phyloP scores from a whole-genome alignment of 1,140 invertebrate species.

The Zaprionus ghesquierei region DNA sequence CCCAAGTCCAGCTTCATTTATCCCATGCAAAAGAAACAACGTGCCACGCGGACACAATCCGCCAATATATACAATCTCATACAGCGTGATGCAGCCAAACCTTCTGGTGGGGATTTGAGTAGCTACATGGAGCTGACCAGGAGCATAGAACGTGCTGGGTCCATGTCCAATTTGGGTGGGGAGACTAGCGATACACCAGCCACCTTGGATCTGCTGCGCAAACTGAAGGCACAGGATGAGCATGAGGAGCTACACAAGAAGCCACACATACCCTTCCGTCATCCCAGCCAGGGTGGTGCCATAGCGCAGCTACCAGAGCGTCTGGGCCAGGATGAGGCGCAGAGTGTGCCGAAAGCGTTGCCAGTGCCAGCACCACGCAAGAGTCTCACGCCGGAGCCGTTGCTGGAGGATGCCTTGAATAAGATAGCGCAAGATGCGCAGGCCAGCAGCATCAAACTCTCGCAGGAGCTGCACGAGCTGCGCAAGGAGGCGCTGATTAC shows the following conservation, averaged over 20 bases:
- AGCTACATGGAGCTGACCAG: slow-evolving; percentile 72
- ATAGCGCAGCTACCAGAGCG: slow-evolving; percentile 72
- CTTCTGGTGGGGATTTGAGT: slow-evolving; percentile 76
- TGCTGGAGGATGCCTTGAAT: slow-evolving; percentile 84
- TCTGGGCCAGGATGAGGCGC: slow-evolving; percentile 37
- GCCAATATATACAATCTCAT: slow-evolving; percentile 91
- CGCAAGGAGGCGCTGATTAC: slow-evolving; percentile 77
- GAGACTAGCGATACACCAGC: slow-evolving; percentile 61
- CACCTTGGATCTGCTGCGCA: slow-evolving; percentile 67
- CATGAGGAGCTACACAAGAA: slow-evolving; percentile 38
- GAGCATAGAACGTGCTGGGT: slow-evolving; percentile 72
- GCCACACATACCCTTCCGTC: slow-evolving; percentile 66
- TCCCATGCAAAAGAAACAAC: slow-evolving; percentile 86
- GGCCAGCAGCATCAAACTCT: slow-evolving; percentile 84
- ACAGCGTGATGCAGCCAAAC: slow-evolving; percentile 83
- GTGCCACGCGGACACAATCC: slow-evolving; percentile 90
- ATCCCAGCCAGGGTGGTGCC: slow-evolving; percentile 74
- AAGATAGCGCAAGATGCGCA: slow-evolving; percentile 85
- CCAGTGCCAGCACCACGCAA: slow-evolving; percentile 75
- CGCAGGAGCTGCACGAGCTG: slow-evolving; percentile 83
- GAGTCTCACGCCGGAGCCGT: slow-evolving; percentile 71
- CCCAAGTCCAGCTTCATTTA: slow-evolving; percentile 57
- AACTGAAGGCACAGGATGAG: slow-evolving; percentile 70
- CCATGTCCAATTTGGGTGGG: slow-evolving; percentile 62
- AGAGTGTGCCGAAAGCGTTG: slow-evolving; percentile 1